Base-by-base conservation (phyloP, 2,888 invertebrate genomes). In the Tholera decimalis region DNA sequence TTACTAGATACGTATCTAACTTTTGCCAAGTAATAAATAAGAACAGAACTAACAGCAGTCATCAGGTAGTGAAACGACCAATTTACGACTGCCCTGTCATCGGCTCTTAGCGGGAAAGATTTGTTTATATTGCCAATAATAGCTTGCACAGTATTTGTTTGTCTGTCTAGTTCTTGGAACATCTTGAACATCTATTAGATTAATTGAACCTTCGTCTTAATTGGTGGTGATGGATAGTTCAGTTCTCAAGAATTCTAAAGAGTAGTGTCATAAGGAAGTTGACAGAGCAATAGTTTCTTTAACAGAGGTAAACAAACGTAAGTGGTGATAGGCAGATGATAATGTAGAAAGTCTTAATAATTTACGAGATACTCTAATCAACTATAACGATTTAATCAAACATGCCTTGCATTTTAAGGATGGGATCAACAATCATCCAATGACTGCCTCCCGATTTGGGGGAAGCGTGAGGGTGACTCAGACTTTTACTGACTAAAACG, bases 61-160 rank as follows among this genome's bases (percentile, higher is more conserved):
- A 46, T 56, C 58, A 43, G 35, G 59, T 39, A 63, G n/a, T 44
- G 50, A 44, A 44, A 24, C 57, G 8, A 37, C 7, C 9, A 75
- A 76, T 76, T 71, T 71, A 71, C 13, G 18, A 33, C 49, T 43
- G 24, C 11, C 24, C 43, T 58, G 57, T 63, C 77, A 60, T 57
- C 55, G 3, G 22, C 44, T 80, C 11, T 61, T 71, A 79, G 56
- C 44, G n/a, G 55, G 35, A 60, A 60, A 43, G 3, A 46, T 76
- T 53, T 58, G 51, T 77, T 75, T 63, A 41, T 15, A 61, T 47
- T 56, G 53, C 54, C 61, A 47, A 75, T 62, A 50, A 56, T 41
- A 53, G 59, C 28, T 77, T 24, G n/a, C 33, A 28, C 22, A n/a
- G n/a, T 9, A 2, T 43, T 46, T 58, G 37, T 58, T 33, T 39